Percentiles rank a stretch among this genome's conserved stretches.
Conservation (phyloP, 2,888 invertebrate species). For the Leucophenga maculata region DNA sequence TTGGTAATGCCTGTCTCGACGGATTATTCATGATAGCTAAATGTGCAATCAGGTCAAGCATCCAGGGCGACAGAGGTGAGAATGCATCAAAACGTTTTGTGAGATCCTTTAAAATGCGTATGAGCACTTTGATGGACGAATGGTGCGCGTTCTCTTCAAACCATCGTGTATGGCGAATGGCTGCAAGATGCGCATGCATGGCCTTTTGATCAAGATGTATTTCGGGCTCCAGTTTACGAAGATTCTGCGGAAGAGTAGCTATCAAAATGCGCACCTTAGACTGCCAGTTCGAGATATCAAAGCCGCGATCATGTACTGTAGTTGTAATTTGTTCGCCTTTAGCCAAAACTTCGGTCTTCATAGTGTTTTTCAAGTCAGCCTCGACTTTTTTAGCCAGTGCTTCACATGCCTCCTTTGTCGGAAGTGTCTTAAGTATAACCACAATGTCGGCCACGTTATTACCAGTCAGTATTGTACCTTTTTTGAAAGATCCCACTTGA, state of each 20-base stretch:
- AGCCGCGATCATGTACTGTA: conserved; percentile 82
- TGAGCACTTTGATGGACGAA: conserved; percentile 95
- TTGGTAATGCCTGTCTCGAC: conserved; percentile 90
- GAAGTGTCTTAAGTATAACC: conserved; percentile 95
- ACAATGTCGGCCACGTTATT: conserved; percentile 97
- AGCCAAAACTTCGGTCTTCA: conserved; percentile 77
- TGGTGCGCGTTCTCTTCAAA: conserved; percentile 98
- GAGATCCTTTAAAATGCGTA: conserved; percentile 93
- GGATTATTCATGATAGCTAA: conserved; percentile 98
- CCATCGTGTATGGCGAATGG: conserved; percentile 97
- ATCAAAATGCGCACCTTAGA: conserved; percentile 92
- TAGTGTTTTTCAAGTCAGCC: conserved; percentile 86
- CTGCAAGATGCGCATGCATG: conserved; percentile 91
- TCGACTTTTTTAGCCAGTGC: conserved; percentile 89
- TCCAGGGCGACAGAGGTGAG: conserved; percentile 94
- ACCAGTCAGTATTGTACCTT: conserved; percentile 96
- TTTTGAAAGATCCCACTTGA: conserved; percentile 98
- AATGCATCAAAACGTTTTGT: conserved; percentile 91
- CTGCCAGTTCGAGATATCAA: conserved; percentile 88
- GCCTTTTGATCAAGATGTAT: conserved; percentile 82
- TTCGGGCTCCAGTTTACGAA: conserved; percentile 93
- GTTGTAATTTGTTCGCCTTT: conserved; percentile 74
- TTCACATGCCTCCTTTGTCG: conserved; percentile 95
- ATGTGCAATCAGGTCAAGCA: conserved; percentile 95
- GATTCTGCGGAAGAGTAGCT: conserved; percentile 94